Conservation (phyloP, 2,797 vertebrate genomes). For the Ciconia nigra region DNA sequence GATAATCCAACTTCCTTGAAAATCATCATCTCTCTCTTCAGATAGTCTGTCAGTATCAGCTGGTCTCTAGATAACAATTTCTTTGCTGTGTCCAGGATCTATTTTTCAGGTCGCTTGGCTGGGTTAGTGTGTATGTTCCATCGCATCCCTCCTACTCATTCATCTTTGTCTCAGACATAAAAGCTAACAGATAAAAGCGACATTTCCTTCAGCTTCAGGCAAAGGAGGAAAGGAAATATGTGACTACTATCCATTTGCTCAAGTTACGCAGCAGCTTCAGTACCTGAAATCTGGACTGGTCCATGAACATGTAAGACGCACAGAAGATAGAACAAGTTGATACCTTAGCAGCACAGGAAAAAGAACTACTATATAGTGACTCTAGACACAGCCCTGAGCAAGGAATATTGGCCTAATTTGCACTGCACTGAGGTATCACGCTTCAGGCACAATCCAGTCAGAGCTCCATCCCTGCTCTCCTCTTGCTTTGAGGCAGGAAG, state of each 20-base stretch:
- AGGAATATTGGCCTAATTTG: neutral
- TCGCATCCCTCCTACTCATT: neutral
- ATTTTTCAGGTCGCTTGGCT: neutral
- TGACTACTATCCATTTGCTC: neutral
- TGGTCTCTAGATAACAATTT: neutral
- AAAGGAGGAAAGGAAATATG: neutral
- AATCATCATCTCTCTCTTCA: neutral
- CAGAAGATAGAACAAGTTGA: rapidly evolving
- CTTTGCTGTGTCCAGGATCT: neutral
- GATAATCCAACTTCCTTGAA: neutral
- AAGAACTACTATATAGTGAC: neutral
- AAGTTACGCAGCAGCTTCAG: neutral
- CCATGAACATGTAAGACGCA: rapidly evolving
- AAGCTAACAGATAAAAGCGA: neutral
- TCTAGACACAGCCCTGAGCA: neutral
- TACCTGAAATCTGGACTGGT: neutral
- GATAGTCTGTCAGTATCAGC: neutral
- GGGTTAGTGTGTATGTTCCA: neutral
- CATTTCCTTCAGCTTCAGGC: neutral
- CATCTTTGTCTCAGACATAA: neutral
- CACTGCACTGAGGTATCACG: rapidly evolving
- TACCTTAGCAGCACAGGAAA: neutral
- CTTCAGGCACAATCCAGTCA: neutral
- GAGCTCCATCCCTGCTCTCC: neutral
- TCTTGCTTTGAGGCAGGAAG: too few relatives aligned